Base-by-base conservation (phyloP, 2,797 vertebrate genomes). In the Limosa lapponica region DNA sequence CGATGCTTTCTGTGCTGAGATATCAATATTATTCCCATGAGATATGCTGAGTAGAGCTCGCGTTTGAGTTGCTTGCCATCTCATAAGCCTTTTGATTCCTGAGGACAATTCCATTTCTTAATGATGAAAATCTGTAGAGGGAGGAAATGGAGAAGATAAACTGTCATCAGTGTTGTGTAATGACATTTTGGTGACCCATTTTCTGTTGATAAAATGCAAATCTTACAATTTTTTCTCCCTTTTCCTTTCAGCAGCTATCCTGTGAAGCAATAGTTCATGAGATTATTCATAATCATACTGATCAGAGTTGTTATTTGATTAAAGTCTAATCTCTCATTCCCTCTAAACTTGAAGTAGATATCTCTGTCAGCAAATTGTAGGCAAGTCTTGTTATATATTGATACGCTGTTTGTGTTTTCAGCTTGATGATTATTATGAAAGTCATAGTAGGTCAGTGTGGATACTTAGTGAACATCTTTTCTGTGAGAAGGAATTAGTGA, bases 111-210 rank as follows among this genome's bases (percentile, higher is more conserved):
- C 64, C 4, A 39, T 91, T 93, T 82, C 58, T 75, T 84, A 90
- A 77, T 79, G 69, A 66, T 87, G 73, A 75, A 80, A 86, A 80
- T 89, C 39, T 89, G n/a, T 82, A 65, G 41, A 82, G 36, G 51
- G 32, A 86, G 37, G 30, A 95, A 90, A 69, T 32, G 46, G 0
- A 73, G 62, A 74, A 82, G 55, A 82, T 87, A 91, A 94, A 75
- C 78, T 93, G 66, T 67, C 25, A 84, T 93, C 94, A 43, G 16
- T 87, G 90, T 95, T 71, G 83, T 93, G 71, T 96, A 91, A 84
- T 96, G 87, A 66, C 74, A 95, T 95, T 87, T 94, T 67, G 85
- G 17, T 97, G 97, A 94, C 92, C 88, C 80, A 93, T 59, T 97
- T 97, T 96, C 59, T 83, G 17, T 73, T 93, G 71, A 74, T 69